Evolutionary conservation across 2,888 invertebrate genomes (phyloP), one percentile per base, ranked within the genome.

Genomic region (Tenthredo notha): DNA sequence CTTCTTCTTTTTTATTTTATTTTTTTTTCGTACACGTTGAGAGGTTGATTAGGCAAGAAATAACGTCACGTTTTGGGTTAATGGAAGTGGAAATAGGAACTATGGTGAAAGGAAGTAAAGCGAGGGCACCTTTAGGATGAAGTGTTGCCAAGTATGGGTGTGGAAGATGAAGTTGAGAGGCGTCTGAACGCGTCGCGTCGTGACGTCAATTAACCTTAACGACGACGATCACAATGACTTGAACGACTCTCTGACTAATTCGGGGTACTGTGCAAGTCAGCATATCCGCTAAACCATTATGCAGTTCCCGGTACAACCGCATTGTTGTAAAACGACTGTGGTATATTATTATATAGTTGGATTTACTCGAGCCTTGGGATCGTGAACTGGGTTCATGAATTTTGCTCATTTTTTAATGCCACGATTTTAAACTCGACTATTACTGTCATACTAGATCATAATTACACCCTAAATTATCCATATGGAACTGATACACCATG

Each of bases 191-290:
- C 77, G 54, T 77, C 54, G 50, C 77, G 33, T 77, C 77, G 50
- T 33, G 50, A 77, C 77, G 50, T 54, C 77, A 77, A 77, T 77
- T 77, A 77, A 47, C 77, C 54, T 54, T 77, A 77, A 50, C 77
- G 77, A 77, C 77, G 33, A 54, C 77, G 77, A 77, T 77, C 54
- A 77, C 77, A 77, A 54, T 77, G 77, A 77, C 77, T 77, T 50
- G 50, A 77, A 77, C 77, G 18, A 77, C 77, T 77, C 50, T 77
- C 29, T 2, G n/a, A 29, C 50, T 29, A 77, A 77, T 29, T 54
- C 77, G 12, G 29, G 12, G 77, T 54, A 77, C 29, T 18, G 29
- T 54, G 54, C 77, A 33, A 77, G 47, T 77, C 77, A 77, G 77
- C 77, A 77, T 50, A 54, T 77, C 77, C 77, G 50, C 33, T 77